A percentile compares a stretch with the other conserved stretches of the same genome.
Evolutionary conservation across 2,888 invertebrate species (phyloP).

Genomic region (Sinopyrophorus schimmeli): DNA sequence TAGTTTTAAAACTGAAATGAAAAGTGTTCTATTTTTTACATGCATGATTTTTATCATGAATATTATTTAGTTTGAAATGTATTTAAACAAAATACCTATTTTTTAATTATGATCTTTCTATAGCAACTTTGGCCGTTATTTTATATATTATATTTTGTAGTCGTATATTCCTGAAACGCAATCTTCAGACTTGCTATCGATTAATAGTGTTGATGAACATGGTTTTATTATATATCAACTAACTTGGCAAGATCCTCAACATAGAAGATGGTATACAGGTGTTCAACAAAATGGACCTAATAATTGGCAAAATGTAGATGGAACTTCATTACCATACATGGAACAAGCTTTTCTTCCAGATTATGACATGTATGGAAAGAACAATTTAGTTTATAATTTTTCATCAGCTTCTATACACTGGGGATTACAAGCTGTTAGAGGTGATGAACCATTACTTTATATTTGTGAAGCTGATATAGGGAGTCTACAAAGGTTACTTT

Average conservation of each 20-base stretch:
- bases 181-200: slow-evolving; percentile 77
- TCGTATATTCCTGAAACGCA: slow-evolving; percentile 59
- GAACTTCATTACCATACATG: slow-evolving; percentile 74
- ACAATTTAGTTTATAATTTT: slow-evolving; percentile 80
- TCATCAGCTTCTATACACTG: slow-evolving; percentile 73
- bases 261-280: slow-evolving; percentile 85
- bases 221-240: slow-evolving; percentile 82
- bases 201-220: slow-evolving; percentile 85
- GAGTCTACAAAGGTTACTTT: slow-evolving; percentile 69
- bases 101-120: too few relatives aligned
- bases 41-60: too few relatives aligned
- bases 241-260: slow-evolving; percentile 81
- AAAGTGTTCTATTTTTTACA: too few relatives aligned
- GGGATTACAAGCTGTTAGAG: slow-evolving; percentile 82
- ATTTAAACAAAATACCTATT: too few relatives aligned
- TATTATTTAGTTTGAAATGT: too few relatives aligned
- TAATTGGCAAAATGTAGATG: slow-evolving; percentile 85
- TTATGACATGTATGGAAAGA: slow-evolving; percentile 61
- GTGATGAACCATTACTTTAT: slow-evolving; percentile 75
- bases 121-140: too few relatives aligned
- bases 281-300: slow-evolving; percentile 74
- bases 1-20: too few relatives aligned
- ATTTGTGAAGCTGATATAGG: slow-evolving; percentile 88
- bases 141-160: too few relatives aligned
- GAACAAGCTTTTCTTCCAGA: slow-evolving; percentile 83